Conservation (phyloP, 2,113 vertebrate species). For the Puffinus mauretanicus region DNA sequence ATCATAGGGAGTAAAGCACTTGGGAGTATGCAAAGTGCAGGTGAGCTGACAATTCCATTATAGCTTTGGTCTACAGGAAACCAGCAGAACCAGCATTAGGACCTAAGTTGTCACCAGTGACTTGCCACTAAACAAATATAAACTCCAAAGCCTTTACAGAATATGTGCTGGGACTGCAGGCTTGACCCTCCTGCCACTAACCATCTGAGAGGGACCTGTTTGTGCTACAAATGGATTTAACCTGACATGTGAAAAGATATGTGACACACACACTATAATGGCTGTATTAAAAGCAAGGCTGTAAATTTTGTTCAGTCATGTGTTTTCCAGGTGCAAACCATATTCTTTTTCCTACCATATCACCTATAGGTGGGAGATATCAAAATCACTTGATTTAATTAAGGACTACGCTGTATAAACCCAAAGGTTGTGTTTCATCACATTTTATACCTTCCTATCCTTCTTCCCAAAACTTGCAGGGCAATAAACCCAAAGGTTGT, state of each 20-base stretch:
- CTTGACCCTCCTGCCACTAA: not conserved
- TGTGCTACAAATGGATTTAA: not conserved
- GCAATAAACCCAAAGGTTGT: not conserved
- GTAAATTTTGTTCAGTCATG: not conserved
- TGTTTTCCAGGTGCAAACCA: not conserved
- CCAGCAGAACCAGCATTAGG: not conserved
- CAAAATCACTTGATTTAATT: not conserved
- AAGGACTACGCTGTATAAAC: not conserved
- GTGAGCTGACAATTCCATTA: not conserved
- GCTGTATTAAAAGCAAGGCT: not conserved
- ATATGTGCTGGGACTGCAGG: not conserved
- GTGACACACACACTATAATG: too few species aligned
- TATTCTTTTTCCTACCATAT: not conserved
- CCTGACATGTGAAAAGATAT: not conserved
- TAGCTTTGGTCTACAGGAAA: not conserved
- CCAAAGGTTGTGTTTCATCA: not conserved
- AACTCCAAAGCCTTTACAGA: not conserved
- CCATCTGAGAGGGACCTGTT: rapidly evolving
- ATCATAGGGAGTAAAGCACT: not conserved
- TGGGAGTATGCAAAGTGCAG: not conserved
- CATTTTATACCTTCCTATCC: not conserved
- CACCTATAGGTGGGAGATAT: not conserved
- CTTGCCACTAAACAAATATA: not conserved
- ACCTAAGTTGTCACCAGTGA: not conserved
- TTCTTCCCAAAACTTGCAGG: not conserved